These are phyloP conservation scores for Cataglyphis livida DNA, from an alignment of 2,888 invertebrate species.

Conservation along the genomic window DNA sequence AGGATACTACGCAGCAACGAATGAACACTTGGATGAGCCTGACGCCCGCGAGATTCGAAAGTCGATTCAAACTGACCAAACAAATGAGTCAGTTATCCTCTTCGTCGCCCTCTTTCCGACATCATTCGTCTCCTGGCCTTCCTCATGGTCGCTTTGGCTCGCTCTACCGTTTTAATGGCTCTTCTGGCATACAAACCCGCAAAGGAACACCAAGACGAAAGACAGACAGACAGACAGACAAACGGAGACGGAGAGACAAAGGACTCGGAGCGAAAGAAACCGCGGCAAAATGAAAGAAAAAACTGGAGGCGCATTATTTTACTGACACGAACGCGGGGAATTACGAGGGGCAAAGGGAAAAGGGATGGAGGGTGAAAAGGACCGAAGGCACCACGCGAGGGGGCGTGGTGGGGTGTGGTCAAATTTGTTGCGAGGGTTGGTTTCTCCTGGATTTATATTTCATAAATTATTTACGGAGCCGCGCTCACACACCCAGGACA, in stretches of 20 bases:
- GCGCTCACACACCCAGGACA: constrained; percentile 45
- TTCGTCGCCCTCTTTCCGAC: constrained; percentile 38
- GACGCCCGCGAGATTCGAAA: constrained; percentile 62
- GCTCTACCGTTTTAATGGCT: constrained; percentile 75
- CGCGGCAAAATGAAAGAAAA: constrained; percentile 56
- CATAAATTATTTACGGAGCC: constrained; percentile 78
- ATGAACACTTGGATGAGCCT: constrained; percentile 44
- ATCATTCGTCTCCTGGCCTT: constrained; percentile 61
- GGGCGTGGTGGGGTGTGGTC: constrained; percentile 83
- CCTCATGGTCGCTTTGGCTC: constrained; percentile 54
- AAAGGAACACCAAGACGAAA: constrained; percentile 56
- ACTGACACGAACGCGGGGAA: constrained; percentile 63
- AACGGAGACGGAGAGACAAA: constrained; percentile 64
- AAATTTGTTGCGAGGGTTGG: constrained; percentile 82
- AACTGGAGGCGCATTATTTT: constrained; percentile 63
- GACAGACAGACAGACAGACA: constrained; percentile 50
- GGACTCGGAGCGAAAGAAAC: constrained; percentile 51
- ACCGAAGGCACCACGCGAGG: constrained; percentile 62
- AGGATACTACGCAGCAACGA: constrained; percentile 52
- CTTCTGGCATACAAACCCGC: constrained; percentile 54
- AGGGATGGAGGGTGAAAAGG: constrained; percentile 45
- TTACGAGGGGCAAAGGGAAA: constrained; percentile 35
- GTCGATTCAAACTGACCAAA: constrained; percentile 76
- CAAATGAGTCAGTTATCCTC: constrained; percentile 80
- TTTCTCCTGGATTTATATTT: constrained; percentile 79